phyloP scores from a whole-genome alignment of 2,113 vertebrate species.

The Haemorhous mexicanus region DNA sequence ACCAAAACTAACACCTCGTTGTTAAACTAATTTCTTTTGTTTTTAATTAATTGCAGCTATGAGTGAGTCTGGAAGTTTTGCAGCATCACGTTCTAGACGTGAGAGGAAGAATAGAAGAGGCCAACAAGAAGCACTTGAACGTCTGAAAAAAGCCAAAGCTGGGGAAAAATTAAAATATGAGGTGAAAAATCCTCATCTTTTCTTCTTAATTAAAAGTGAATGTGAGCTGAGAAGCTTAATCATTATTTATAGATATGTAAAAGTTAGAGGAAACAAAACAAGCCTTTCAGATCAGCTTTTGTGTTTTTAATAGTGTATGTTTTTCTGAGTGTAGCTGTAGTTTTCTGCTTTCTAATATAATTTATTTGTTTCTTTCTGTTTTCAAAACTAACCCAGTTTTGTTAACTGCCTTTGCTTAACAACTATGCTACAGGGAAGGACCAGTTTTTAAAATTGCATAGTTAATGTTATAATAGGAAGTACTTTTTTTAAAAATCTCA shows the following conservation, averaged over 20 bases:
- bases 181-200: conserved; percentile 68
- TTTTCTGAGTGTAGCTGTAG: neutral
- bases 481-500: neutral
- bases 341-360: neutral
- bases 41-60: conserved; percentile 34
- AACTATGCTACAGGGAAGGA: neutral
- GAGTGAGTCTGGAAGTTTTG: conserved; percentile 71
- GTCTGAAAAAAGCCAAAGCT: conserved; percentile 87
- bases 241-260: neutral
- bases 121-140: conserved; percentile 89
- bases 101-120: conserved; percentile 89
- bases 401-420: neutral
- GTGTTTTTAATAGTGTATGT: neutral
- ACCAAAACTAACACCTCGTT: neutral
- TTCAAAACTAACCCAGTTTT: neutral
- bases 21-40: neutral
- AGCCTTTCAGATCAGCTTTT: neutral
- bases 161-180: conserved; percentile 96
- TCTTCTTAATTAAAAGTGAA: neutral
- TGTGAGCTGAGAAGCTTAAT: neutral
- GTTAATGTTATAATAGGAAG: neutral
- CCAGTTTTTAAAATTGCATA: neutral
- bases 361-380: neutral
- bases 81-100: conserved; percentile 83
- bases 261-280: neutral